Evolutionary conservation across 2,888 invertebrate genomes (phyloP).

Genomic region (Galerucella nymphaeae): DNA sequence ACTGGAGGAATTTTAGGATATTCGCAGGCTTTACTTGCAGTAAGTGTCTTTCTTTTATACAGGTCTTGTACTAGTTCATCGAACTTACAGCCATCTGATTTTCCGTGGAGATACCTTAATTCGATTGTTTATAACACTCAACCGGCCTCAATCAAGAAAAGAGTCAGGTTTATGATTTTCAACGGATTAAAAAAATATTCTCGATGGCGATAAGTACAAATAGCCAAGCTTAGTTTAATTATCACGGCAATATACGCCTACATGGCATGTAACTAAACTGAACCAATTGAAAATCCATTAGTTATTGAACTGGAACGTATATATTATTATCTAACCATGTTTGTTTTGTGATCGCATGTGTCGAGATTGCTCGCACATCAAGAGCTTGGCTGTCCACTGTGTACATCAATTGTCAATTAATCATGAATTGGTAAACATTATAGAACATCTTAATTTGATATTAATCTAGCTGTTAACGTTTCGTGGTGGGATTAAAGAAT

Average conservation of each 20-base stretch:
- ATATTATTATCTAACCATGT: constrained; percentile 19
- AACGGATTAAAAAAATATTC: background rate
- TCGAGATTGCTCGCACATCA: background rate
- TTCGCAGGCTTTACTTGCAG: too few relatives aligned
- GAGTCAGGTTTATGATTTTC: too few relatives aligned
- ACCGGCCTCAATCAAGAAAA: too few relatives aligned
- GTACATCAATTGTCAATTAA: constrained; percentile 35
- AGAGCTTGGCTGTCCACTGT: constrained; percentile 17
- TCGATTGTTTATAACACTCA: too few relatives aligned
- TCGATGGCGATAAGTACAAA: background rate
- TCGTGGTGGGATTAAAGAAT: background rate
- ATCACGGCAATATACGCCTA: background rate
- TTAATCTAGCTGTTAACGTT: constrained; percentile 24
- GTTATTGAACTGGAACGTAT: constrained; percentile 16
- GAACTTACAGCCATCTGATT: too few relatives aligned
- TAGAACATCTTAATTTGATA: constrained; percentile 23
- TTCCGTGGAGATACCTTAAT: too few relatives aligned
- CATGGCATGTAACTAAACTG: background rate
- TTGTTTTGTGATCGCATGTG: constrained; percentile 23
- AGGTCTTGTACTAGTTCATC: too few relatives aligned
- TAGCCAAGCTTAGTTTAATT: background rate
- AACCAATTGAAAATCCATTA: constrained; percentile 19
- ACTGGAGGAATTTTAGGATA: too few relatives aligned
- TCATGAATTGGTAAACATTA: constrained; percentile 30
- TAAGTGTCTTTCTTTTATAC: too few relatives aligned